Percentiles rank a stretch among this genome's conserved stretches.
Conservation (phyloP, 2,113 vertebrate species). For the Peromyscus leucopus region DNA sequence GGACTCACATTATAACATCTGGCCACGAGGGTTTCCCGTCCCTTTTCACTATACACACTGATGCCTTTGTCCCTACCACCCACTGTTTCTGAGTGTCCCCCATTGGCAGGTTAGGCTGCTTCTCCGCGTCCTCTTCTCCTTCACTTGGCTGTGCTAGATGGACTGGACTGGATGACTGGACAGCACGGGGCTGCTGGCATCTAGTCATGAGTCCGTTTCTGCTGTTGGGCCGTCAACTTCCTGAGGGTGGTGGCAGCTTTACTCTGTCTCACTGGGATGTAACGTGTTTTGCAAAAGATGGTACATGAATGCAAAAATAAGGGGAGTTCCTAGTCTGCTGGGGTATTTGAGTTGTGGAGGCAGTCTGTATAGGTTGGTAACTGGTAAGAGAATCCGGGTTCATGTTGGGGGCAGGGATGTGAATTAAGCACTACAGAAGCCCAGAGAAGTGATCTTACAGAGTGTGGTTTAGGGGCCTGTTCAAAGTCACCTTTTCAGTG, state of each 20-base stretch:
- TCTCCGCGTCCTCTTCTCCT: background rate
- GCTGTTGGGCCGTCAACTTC: background rate
- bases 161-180: background rate
- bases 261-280: background rate
- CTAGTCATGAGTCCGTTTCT: background rate
- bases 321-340: background rate
- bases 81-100: background rate
- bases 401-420: background rate
- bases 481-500: slow-evolving; percentile 66
- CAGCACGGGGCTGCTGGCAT: background rate
- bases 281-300: background rate
- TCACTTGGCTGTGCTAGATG: background rate
- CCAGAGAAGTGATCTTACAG: background rate
- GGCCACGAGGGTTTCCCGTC: background rate
- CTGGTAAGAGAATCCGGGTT: slow-evolving; percentile 6
- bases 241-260: background rate
- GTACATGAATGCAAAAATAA: background rate
- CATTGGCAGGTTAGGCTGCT: background rate
- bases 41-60: background rate
- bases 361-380: background rate
- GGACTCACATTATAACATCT: background rate
- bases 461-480: slow-evolving; percentile 31
- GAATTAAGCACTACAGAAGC: background rate
- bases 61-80: background rate
- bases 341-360: background rate